phyloP scores from a whole-genome alignment of 2,797 vertebrate genomes.

The Xenentodon cancila region DNA sequence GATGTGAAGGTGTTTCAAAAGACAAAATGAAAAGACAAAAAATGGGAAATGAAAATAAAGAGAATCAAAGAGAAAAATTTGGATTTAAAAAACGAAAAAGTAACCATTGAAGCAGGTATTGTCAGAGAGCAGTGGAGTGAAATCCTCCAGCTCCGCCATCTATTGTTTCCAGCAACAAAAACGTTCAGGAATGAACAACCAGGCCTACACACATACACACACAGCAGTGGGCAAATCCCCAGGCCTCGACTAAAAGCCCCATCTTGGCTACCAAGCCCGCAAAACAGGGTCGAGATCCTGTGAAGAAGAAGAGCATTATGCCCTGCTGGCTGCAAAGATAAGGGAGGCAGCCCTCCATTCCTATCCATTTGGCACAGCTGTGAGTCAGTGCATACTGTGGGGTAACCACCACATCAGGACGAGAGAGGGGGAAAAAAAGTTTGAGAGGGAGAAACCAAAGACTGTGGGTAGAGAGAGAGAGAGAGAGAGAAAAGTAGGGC shows the following conservation, averaged over 20 bases:
- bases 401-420: constrained; percentile 22
- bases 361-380: constrained; percentile 61
- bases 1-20: constrained; percentile 2
- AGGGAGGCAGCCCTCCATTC: constrained; percentile 53
- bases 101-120: constrained; percentile 33
- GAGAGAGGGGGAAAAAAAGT: constrained; percentile 14
- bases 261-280: constrained; percentile 40
- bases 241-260: constrained; percentile 44
- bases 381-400: constrained; percentile 33
- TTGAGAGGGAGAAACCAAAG: constrained; percentile 20
- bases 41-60: neutral
- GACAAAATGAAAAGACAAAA: neutral
- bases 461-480: constrained; percentile 15
- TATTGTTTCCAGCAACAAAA: constrained; percentile 52
- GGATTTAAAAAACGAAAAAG: constrained; percentile 28
- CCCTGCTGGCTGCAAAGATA: constrained; percentile 79
- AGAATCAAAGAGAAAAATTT: constrained; percentile 15
- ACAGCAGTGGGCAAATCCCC: constrained; percentile 53
- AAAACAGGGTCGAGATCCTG: constrained; percentile 62
- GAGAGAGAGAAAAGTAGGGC: constrained; percentile 21
- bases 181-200: constrained; percentile 53
- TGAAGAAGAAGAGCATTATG: constrained; percentile 60
- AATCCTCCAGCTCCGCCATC: constrained; percentile 42
- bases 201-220: constrained; percentile 18
- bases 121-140: constrained; percentile 29